These are phyloP conservation scores for Parus major DNA, from an alignment of 2,113 vertebrate genomes.

Conservation along the genomic window DNA sequence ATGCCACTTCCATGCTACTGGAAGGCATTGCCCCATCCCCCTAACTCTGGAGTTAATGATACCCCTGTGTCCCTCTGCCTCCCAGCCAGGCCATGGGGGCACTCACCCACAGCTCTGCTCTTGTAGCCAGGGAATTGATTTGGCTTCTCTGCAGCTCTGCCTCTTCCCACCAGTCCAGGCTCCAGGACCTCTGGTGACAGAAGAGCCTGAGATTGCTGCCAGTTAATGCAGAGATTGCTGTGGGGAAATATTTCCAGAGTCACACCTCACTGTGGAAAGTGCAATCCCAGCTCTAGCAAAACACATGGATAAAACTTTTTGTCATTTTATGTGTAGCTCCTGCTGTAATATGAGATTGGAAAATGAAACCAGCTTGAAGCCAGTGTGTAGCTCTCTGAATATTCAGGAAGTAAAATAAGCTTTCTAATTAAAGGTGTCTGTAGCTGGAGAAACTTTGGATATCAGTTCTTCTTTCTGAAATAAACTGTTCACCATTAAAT, in stretches of 20 bases:
- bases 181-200: neutral
- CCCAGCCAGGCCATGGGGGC: neutral
- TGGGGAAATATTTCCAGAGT: neutral
- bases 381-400: neutral
- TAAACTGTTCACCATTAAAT: neutral
- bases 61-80: neutral
- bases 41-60: neutral
- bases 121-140: fast-evolving
- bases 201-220: neutral
- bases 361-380: slow-evolving; percentile 23
- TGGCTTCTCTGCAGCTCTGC: neutral
- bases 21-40: neutral
- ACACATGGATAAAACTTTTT: neutral
- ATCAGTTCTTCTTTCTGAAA: neutral
- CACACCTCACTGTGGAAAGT: neutral
- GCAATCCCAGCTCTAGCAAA: neutral
- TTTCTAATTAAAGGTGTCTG: slow-evolving; percentile 44
- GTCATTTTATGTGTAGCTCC: neutral
- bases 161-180: neutral
- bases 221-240: neutral
- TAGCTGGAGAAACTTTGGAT: neutral
- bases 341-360: neutral
- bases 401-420: neutral
- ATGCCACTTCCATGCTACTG: neutral
- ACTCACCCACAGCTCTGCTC: neutral